Percentiles rank a stretch among this genome's conserved stretches.
These are phyloP conservation scores for Chaunax sp. DNA, from an alignment of 2,797 vertebrate genomes.

Conservation along the genomic window DNA sequence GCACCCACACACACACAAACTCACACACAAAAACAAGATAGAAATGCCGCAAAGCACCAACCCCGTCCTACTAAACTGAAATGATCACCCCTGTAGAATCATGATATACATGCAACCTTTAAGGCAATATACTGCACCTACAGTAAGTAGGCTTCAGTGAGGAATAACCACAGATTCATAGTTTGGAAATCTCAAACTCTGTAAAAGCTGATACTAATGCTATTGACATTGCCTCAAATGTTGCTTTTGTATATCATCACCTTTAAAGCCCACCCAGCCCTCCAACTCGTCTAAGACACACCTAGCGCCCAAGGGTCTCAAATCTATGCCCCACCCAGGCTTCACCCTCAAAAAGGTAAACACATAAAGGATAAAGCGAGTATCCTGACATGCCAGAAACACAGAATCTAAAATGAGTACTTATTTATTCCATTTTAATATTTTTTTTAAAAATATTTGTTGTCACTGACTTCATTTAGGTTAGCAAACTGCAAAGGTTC, in stretches of 20 bases:
- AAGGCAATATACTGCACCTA: slow-evolving; percentile 40
- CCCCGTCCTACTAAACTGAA: slow-evolving; percentile 66
- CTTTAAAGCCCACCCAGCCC: slow-evolving; percentile 47
- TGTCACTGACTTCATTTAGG: slow-evolving; percentile 60
- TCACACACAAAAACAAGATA: slow-evolving; percentile 66
- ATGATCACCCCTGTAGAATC: slow-evolving; percentile 32
- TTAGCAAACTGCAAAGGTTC: slow-evolving; percentile 80
- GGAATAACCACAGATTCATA: background rate
- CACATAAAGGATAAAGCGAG: slow-evolving; percentile 71
- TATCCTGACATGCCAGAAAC: slow-evolving; percentile 76
- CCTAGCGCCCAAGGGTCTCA: slow-evolving; percentile 39
- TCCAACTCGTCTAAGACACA: slow-evolving; percentile 43
- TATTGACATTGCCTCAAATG: slow-evolving; percentile 57
- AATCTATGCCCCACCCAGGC: slow-evolving; percentile 45
- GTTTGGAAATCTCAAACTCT: slow-evolving; percentile 2
- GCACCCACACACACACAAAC: slow-evolving; percentile 59
- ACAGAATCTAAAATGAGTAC: slow-evolving; percentile 72
- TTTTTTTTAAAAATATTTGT: slow-evolving; percentile 76
- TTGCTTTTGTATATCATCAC: slow-evolving; percentile 40
- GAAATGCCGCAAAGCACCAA: slow-evolving; percentile 71
- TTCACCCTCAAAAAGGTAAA: slow-evolving; percentile 72
- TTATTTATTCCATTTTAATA: slow-evolving; percentile 70
- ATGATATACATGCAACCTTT: slow-evolving; percentile 41
- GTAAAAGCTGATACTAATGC: background rate
- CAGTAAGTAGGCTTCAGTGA: slow-evolving; percentile 4